Evolutionary conservation across 2,797 vertebrate species (phyloP).

Genomic region (Urocyon cinereoargenteus): DNA sequence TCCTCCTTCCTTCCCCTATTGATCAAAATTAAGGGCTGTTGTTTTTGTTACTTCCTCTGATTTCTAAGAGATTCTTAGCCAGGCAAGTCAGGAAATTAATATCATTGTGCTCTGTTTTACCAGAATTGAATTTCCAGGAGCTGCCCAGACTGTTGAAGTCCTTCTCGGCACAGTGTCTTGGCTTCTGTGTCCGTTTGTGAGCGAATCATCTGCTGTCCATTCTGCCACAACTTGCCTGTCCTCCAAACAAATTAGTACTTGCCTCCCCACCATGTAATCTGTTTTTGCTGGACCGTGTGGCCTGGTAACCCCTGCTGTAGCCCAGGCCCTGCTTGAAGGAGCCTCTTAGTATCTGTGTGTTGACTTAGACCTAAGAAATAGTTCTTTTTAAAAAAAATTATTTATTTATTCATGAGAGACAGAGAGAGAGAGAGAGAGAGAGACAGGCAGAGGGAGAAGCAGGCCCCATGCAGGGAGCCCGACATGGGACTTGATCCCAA

Average conservation of each 20-base stretch:
- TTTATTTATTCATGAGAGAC: too few relatives aligned
- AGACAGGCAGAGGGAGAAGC: too few relatives aligned
- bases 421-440: too few relatives aligned
- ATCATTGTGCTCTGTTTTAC: constrained; percentile 68
- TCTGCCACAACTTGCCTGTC: background rate
- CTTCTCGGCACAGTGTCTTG: background rate
- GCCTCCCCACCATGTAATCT: background rate
- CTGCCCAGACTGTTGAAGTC: background rate
- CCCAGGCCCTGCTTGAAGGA: background rate
- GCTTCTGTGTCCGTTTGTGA: constrained; percentile 39
- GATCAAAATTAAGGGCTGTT: constrained; percentile 53
- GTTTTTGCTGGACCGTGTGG: background rate
- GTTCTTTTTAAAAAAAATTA: background rate
- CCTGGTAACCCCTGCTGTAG: background rate
- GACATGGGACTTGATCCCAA: too few relatives aligned
- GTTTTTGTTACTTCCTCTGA: constrained; percentile 55
- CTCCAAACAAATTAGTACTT: background rate
- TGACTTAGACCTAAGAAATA: background rate
- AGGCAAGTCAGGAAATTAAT: constrained; percentile 67
- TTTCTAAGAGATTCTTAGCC: constrained; percentile 65
- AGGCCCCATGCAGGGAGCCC: too few relatives aligned
- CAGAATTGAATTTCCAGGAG: constrained; percentile 78
- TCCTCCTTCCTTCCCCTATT: constrained; percentile 22
- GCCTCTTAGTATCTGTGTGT: background rate
- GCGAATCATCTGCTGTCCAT: constrained; percentile 12